Evolutionary conservation across 2,888 invertebrate species (phyloP).

Genomic region (Mythimna lalbum): DNA sequence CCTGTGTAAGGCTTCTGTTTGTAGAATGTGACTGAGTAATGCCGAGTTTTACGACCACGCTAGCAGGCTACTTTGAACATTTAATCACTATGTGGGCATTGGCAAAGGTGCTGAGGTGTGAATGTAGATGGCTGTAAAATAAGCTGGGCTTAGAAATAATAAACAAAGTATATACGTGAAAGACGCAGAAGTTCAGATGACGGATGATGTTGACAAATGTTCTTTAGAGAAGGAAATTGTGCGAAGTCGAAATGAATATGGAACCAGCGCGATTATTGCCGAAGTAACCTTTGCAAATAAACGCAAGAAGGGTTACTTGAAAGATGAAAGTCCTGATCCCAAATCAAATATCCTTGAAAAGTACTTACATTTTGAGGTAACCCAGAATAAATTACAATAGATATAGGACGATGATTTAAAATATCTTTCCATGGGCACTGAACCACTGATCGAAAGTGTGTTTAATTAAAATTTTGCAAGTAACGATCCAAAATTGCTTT

Average conservation of each 20-base stretch:
- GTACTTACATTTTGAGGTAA: not conserved
- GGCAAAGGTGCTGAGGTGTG: slow-evolving; percentile 14
- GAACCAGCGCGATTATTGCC: not conserved
- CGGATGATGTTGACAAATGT: not conserved
- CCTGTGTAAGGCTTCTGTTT: slow-evolving; percentile 60
- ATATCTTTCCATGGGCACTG: too few relatives aligned
- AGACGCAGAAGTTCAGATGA: not conserved
- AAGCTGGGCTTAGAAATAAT: not conserved
- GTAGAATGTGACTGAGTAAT: slow-evolving; percentile 49
- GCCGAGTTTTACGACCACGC: slow-evolving; percentile 30
- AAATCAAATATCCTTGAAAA: too few relatives aligned
- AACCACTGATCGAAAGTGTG: not conserved
- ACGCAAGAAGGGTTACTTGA: not conserved
- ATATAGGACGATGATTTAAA: too few relatives aligned
- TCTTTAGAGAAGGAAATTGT: not conserved
- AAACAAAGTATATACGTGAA: not conserved
- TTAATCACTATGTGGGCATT: slow-evolving; percentile 15
- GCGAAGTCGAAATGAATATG: not conserved
- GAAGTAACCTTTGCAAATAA: too few relatives aligned
- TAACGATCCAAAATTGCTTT: slow-evolving; percentile 21
- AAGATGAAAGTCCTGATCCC: not conserved
- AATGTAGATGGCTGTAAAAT: slow-evolving; percentile 1
- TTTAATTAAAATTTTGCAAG: slow-evolving; percentile 24
- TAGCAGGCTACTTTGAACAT: slow-evolving; percentile 37
- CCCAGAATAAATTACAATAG: not conserved